Conservation (phyloP, 2,888 invertebrate genomes). For the Myathropa florea region DNA sequence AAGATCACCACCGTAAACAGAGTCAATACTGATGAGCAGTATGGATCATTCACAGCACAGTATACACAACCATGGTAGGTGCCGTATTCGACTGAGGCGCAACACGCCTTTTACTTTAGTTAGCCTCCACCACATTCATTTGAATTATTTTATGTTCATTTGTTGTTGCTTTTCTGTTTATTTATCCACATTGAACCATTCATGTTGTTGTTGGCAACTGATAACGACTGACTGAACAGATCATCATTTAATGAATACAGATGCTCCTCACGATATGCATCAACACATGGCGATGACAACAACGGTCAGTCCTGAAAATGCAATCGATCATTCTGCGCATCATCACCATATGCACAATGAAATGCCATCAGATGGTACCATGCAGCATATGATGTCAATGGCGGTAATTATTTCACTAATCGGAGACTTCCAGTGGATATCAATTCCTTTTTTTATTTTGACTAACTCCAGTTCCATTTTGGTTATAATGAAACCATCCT, state of each 20-base stretch:
- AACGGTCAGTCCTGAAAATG: constrained; percentile 59
- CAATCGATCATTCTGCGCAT: constrained; percentile 44
- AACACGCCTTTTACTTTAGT: background rate
- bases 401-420: constrained; percentile 75
- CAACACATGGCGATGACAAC: constrained; percentile 49
- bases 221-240: constrained; percentile 41
- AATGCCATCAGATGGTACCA: constrained; percentile 29
- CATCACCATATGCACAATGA: constrained; percentile 59
- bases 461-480: constrained; percentile 87
- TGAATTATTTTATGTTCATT: background rate
- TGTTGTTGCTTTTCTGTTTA: background rate
- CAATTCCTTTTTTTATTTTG: background rate
- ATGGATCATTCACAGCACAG: constrained; percentile 79
- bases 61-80: constrained; percentile 76
- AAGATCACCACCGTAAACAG: background rate
- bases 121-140: background rate
- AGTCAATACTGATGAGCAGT: constrained; percentile 20
- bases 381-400: constrained; percentile 81
- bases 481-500: constrained; percentile 88
- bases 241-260: constrained; percentile 65
- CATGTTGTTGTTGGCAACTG: constrained; percentile 33
- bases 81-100: constrained; percentile 17
- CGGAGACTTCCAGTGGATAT: background rate
- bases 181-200: constrained; percentile 11
- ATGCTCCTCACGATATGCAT: constrained; percentile 68